These are phyloP conservation scores for Drosophila kurseongensis DNA, from an alignment of 1,140 invertebrate genomes.

Conservation along the genomic window DNA sequence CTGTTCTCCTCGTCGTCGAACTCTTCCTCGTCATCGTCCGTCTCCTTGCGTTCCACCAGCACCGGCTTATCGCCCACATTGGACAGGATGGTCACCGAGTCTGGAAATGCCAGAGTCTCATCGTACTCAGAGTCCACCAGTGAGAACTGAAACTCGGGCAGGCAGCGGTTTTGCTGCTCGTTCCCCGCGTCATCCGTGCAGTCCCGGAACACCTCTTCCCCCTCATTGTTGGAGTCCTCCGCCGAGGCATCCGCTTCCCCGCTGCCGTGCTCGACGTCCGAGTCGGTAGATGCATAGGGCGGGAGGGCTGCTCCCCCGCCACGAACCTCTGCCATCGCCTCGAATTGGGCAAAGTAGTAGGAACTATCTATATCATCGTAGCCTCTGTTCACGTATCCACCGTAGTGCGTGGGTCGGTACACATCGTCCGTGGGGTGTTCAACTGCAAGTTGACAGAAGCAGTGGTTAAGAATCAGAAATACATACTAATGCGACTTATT, in stretches of 20 bases:
- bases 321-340: slow-evolving; percentile 52
- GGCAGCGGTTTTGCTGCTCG: slow-evolving; percentile 54
- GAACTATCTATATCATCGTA: slow-evolving; percentile 79
- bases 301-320: slow-evolving; percentile 31
- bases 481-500: not conserved
- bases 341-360: slow-evolving; percentile 71
- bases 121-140: slow-evolving; percentile 87
- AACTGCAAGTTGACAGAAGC: slow-evolving; percentile 22
- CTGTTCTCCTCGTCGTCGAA: slow-evolving; percentile 65
- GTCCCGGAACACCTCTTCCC: slow-evolving; percentile 32
- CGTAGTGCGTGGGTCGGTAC: slow-evolving; percentile 54
- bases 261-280: slow-evolving; percentile 10
- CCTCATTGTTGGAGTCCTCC: slow-evolving; percentile 19
- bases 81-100: slow-evolving; percentile 86
- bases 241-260: slow-evolving; percentile 13
- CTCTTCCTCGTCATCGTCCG: slow-evolving; percentile 71
- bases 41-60: slow-evolving; percentile 83
- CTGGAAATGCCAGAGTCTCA: slow-evolving; percentile 87
- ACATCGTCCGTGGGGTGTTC: slow-evolving; percentile 62
- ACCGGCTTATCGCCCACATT: slow-evolving; percentile 86
- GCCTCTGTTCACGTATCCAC: slow-evolving; percentile 68
- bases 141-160: slow-evolving; percentile 82
- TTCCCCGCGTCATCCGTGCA: slow-evolving; percentile 43
- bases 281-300: slow-evolving; percentile 36
- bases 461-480: not conserved